A percentile compares a stretch with the other conserved stretches of the same genome.
These are phyloP conservation scores for Liasis olivaceus DNA, from an alignment of 2,797 vertebrate species.

Conservation along the genomic window DNA sequence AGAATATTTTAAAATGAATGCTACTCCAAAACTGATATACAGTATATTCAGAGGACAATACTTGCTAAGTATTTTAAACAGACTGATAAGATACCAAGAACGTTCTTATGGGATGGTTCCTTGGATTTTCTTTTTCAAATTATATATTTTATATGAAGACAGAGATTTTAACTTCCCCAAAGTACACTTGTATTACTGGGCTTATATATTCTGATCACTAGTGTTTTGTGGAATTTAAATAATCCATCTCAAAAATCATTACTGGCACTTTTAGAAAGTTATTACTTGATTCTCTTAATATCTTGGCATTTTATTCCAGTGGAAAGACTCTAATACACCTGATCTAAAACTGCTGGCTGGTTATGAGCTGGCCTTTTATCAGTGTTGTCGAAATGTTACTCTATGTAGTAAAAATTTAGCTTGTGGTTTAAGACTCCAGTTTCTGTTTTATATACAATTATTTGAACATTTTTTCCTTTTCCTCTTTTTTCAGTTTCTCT, in stretches of 20 bases:
- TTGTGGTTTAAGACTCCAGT: too few species aligned
- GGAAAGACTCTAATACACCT: too few species aligned
- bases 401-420: too few species aligned
- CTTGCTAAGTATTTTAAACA: background rate
- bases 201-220: background rate
- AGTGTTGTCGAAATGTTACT: too few species aligned
- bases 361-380: too few species aligned
- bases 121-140: background rate
- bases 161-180: background rate
- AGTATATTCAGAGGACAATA: background rate
- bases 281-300: too few species aligned
- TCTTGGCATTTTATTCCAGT: too few species aligned
- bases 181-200: background rate
- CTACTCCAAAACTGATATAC: background rate
- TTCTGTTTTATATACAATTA: too few species aligned
- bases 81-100: background rate
- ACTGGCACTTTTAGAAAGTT: too few species aligned
- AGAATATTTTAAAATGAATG: background rate
- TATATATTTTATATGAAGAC: background rate
- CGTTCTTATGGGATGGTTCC: background rate
- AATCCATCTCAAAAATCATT: background rate
- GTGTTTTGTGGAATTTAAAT: background rate
- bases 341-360: too few species aligned
- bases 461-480: too few species aligned
- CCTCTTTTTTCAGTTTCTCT: too few species aligned